Evolutionary conservation across 2,888 invertebrate genomes (phyloP).

Genomic region (Homarus gammarus): DNA sequence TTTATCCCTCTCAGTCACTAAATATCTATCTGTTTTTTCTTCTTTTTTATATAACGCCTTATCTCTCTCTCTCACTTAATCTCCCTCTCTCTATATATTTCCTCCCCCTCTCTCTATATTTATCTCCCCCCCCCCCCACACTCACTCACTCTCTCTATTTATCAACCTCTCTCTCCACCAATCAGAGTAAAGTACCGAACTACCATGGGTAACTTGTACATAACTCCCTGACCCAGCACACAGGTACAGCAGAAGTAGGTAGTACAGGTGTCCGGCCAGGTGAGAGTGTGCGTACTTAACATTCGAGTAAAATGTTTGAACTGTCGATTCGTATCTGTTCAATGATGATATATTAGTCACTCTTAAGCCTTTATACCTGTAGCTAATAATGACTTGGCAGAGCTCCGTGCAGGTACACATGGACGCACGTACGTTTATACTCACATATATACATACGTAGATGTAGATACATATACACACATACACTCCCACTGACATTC

Average conservation of each 20-base stretch:
- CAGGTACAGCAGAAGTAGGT: too few species aligned
- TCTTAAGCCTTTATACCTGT: conserved; percentile 37
- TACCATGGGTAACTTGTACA: too few species aligned
- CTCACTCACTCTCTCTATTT: background rate
- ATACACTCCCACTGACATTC: too few species aligned
- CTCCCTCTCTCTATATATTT: conserved; percentile 3
- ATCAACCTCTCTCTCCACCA: background rate
- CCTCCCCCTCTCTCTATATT: background rate
- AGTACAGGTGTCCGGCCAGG: conserved; percentile 23
- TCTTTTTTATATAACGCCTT: background rate
- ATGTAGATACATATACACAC: too few species aligned
- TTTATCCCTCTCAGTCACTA: conserved; percentile 12
- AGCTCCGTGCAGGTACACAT: background rate
- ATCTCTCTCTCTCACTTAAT: background rate
- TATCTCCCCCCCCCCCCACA: too few species aligned
- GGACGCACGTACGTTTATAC: too few species aligned
- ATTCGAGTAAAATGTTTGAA: conserved; percentile 47
- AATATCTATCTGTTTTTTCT: too few species aligned
- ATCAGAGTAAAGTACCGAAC: too few species aligned
- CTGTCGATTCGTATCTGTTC: conserved; percentile 45
- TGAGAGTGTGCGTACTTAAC: conserved; percentile 40
- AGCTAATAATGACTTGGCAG: conserved; percentile 21
- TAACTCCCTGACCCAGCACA: too few species aligned
- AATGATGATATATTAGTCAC: conserved; percentile 46
- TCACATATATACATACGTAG: too few species aligned